Conservation (phyloP, 1,140 invertebrate species). For the Ostrea denselamellosa region DNA sequence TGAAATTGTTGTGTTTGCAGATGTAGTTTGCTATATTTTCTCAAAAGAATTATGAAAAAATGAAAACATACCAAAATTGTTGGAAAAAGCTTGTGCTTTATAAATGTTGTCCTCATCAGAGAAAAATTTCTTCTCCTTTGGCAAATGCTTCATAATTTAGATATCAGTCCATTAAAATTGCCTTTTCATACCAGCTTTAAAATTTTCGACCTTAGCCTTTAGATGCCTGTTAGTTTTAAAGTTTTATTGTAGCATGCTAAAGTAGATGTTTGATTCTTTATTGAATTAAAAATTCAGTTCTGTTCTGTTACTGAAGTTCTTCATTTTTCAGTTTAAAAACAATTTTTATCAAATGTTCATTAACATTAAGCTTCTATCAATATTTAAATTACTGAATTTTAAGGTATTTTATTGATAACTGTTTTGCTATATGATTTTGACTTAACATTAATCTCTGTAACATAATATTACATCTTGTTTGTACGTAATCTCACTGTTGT, state of each 20-base stretch:
- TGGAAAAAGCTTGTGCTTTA: neutral
- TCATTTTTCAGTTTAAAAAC: no score
- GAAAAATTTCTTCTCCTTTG: no score
- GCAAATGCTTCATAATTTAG: no score
- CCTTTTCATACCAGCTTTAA: no score
- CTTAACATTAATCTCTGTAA: neutral
- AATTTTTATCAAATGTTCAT: no score
- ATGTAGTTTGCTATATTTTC: neutral
- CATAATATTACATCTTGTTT: neutral
- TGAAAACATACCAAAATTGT: neutral
- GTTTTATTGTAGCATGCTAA: no score
- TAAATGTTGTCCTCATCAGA: neutral
- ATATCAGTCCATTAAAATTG: no score
- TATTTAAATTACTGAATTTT: neutral
- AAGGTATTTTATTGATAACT: neutral
- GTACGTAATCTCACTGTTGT: neutral
- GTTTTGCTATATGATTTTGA: neutral
- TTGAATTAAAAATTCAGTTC: no score
- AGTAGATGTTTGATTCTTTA: no score
- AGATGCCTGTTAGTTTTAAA: no score
- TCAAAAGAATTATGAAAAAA: neutral
- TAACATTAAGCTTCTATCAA: neutral
- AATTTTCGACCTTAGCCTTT: no score
- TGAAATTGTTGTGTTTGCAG: slow-evolving; percentile 10
- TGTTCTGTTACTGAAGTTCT: no score